Evolutionary conservation across 64 coral and sea anemone genomes (phyloP).

Genomic region (Orbicella faveolata): DNA sequence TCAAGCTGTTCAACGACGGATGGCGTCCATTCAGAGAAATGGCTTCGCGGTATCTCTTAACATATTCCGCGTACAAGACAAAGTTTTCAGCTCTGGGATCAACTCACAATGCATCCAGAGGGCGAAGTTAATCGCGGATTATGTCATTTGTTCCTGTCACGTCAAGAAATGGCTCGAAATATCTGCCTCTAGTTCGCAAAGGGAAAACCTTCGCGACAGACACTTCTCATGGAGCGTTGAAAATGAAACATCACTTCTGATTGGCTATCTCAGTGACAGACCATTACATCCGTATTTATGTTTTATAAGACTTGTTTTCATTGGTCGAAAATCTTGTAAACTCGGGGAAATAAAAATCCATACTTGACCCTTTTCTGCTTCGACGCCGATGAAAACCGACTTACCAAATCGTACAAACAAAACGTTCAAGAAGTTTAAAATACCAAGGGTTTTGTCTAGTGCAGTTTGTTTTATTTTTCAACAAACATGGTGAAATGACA

Average conservation of each 20-base stretch:
- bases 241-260: neutral
- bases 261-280: neutral
- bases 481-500: no score
- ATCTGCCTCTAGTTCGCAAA: neutral
- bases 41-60: neutral
- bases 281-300: neutral
- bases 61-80: neutral
- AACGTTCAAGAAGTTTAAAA: no score
- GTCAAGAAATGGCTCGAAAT: neutral
- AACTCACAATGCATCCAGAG: neutral
- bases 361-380: no score
- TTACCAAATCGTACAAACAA: no score
- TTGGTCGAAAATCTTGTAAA: neutral
- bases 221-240: no score
- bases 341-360: neutral
- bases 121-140: neutral
- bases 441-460: no score
- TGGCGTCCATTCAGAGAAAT: neutral
- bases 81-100: neutral
- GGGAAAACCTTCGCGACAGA: neutral
- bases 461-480: no score
- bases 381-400: no score
- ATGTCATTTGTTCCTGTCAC: neutral
- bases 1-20: neutral
- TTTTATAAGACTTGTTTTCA: neutral